Base-by-base conservation (phyloP, 2,888 invertebrate genomes). In the Monopis laevigella region DNA sequence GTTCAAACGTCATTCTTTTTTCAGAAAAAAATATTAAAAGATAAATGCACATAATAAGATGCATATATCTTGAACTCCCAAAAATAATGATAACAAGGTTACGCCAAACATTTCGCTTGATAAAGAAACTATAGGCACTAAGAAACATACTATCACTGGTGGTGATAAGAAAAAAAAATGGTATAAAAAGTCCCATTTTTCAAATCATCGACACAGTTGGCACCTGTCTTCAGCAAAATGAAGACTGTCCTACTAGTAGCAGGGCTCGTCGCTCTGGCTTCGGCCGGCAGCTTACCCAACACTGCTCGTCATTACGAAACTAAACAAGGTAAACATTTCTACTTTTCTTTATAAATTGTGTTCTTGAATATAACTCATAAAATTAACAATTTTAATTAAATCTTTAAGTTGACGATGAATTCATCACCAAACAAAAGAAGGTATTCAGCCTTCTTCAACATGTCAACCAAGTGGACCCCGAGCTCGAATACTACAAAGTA, bases 231-330 rank as follows among this genome's bases (percentile, higher is more conserved):
- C 55, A 51, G 49, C 50, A 72, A 54, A 51, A 80, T 78, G 82
- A 82, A 73, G 72, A 72, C 77, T 66, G 68, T 77, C 62, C 46
- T 80, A 48, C 56, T 75, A 44, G 54, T 82, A 42, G 65, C 72
- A 39, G 65, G 65, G 50, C 55, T 77, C 19, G 57, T 72, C 48
- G 73, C 69, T 50, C 51, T 81, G 50, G 67, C 65, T 44, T 50
- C 63, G 42, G 72, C 70, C 44, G 58, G 58, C 26, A 52, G 53
- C 47, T 53, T 61, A 39, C 59, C 59, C 12, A 47, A 43, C 48
- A 49, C 19, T 46, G n/a, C n/a, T 32, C 32, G 50, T 42, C 48
- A 55, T 17, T 49, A 56, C 41, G 58, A 62, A 41, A 46, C 57
- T 3, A 62, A 58, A 43, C 24, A 48, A 30, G 62, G 66, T 66